Evolutionary conservation across 2,888 invertebrate species (phyloP).

Genomic region (Agonopterix alstromeriana): DNA sequence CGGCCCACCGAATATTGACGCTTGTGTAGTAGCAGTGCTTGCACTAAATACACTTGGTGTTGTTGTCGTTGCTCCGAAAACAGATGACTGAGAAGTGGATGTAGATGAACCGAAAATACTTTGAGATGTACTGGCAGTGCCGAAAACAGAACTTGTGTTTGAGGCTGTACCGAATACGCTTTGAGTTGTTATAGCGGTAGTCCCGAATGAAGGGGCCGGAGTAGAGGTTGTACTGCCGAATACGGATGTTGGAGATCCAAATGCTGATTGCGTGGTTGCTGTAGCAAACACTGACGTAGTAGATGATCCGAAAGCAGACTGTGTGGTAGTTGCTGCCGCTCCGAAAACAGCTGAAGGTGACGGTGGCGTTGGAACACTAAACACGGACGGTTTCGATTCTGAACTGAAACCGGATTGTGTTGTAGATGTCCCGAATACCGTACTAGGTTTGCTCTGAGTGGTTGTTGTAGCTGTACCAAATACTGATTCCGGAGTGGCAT

Average conservation of each 20-base stretch:
- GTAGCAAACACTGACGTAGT: conserved; percentile 14
- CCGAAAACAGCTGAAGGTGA: conserved; percentile 26
- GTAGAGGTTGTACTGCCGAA: conserved; percentile 11
- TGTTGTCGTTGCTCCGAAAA: conserved; percentile 24
- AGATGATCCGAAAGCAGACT: conserved; percentile 9
- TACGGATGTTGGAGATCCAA: conserved; percentile 9
- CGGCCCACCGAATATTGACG: conserved; percentile 10
- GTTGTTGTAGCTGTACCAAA: conserved; percentile 14
- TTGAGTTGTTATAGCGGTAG: conserved; percentile 6
- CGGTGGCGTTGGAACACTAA: conserved; percentile 24
- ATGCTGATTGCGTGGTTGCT: conserved; percentile 7
- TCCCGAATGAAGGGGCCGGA: conserved; percentile 8
- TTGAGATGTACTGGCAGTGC: conserved; percentile 18
- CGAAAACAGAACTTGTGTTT: conserved; percentile 14
- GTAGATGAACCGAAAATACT: conserved; percentile 26
- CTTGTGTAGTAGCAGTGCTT: conserved; percentile 15
- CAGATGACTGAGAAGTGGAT: conserved; percentile 24
- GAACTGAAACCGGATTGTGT: conserved; percentile 17
- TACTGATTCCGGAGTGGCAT: not conserved
- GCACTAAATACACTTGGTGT: conserved; percentile 21
- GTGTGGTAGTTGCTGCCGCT: conserved; percentile 6
- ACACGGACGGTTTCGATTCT: conserved; percentile 20
- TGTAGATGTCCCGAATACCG: conserved; percentile 20
- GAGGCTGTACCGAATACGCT: conserved; percentile 12
- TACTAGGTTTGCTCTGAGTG: conserved; percentile 7